phyloP scores from a whole-genome alignment of 2,888 invertebrate species.

The Drosophila suboccidentalis region DNA sequence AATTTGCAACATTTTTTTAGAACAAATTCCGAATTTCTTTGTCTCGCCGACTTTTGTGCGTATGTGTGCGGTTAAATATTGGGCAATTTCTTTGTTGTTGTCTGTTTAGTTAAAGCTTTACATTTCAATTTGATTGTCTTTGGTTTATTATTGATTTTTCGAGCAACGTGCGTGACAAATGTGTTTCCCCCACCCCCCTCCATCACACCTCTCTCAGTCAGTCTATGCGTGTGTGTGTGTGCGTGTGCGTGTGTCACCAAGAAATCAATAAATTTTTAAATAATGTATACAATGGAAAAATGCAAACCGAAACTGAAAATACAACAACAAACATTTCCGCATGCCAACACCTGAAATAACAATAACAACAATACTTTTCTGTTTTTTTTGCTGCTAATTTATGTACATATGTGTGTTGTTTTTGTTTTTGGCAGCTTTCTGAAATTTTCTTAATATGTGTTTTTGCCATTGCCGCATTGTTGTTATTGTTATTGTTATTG shows the following conservation, averaged over 20 bases:
- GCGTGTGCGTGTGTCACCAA: constrained; percentile 53
- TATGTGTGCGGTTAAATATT: constrained; percentile 27
- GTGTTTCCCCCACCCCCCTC: neutral
- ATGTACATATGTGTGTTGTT: neutral
- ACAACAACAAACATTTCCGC: constrained; percentile 11
- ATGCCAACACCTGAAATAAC: constrained; percentile 15
- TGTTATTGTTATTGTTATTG: constrained; percentile 14
- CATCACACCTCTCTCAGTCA: neutral
- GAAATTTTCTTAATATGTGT: constrained; percentile 28
- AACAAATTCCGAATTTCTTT: constrained; percentile 11
- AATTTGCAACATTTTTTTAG: constrained; percentile 2
- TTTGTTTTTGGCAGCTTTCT: constrained; percentile 25
- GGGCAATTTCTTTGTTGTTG: constrained; percentile 17
- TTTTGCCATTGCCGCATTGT: neutral
- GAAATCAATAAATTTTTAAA: constrained; percentile 75
- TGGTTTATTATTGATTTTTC: constrained; percentile 51
- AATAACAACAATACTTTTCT: constrained; percentile 1
- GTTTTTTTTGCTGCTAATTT: neutral
- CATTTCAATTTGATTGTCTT: constrained; percentile 41
- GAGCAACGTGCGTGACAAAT: constrained; percentile 56
- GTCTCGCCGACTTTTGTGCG: constrained; percentile 4
- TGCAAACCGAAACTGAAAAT: constrained; percentile 16
- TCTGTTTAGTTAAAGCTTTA: constrained; percentile 23
- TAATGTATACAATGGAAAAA: constrained; percentile 37
- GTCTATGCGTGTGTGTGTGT: constrained; percentile 8